phyloP scores from a whole-genome alignment of 2,113 vertebrate genomes.

The Himantopus leucocephalus region DNA sequence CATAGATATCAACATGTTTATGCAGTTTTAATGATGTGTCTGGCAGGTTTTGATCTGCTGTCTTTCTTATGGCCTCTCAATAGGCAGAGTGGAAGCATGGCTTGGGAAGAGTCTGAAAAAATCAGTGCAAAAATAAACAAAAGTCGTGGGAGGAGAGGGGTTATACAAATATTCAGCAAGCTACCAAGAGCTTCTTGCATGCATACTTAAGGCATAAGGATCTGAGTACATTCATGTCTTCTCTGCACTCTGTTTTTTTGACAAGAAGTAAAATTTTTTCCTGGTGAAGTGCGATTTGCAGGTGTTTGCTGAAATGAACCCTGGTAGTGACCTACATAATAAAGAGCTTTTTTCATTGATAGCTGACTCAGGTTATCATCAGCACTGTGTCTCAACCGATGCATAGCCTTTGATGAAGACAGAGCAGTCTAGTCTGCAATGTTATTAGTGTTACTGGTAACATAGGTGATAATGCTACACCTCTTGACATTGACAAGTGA shows the following conservation, averaged over 20 bases:
- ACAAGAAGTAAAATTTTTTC: background rate
- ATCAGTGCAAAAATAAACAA: background rate
- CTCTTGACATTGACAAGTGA: constrained; percentile 61
- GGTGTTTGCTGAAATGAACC: constrained; percentile 31
- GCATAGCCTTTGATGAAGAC: constrained; percentile 72
- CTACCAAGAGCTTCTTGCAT: background rate
- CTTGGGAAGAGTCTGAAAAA: background rate
- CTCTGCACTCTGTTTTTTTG: background rate
- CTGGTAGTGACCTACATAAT: constrained; percentile 44
- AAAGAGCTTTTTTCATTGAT: constrained; percentile 50
- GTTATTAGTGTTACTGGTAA: constrained; percentile 61
- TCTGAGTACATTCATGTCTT: background rate
- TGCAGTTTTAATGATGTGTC: background rate
- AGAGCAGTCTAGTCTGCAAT: constrained; percentile 12
- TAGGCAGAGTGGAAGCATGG: background rate
- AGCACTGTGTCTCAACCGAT: background rate
- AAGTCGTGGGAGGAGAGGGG: background rate
- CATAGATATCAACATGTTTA: background rate
- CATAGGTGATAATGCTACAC: background rate
- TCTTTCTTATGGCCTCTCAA: background rate
- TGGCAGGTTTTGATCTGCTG: background rate
- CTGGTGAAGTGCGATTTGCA: constrained; percentile 10
- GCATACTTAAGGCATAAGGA: background rate
- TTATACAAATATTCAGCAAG: background rate
- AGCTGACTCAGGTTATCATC: constrained; percentile 63